A percentile compares a stretch with the other conserved stretches of the same genome.
phyloP scores from a whole-genome alignment of 2,113 vertebrate genomes.

The Saimiri boliviensis region DNA sequence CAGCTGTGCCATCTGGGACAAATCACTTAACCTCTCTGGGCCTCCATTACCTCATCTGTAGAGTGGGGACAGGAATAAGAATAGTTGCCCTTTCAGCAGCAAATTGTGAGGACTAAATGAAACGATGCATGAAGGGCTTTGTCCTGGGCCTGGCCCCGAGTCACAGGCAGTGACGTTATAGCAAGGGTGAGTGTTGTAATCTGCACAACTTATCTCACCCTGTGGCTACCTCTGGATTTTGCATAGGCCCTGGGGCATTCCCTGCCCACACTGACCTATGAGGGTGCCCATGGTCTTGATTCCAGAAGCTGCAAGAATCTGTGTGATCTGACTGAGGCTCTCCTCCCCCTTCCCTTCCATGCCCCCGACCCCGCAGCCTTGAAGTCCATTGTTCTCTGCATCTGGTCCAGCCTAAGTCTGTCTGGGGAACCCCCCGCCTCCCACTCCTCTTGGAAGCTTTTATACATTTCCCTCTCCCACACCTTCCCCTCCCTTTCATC shows the following conservation, averaged over 20 bases:
- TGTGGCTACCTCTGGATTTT: not conserved
- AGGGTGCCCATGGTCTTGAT: not conserved
- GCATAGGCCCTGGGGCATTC: not conserved
- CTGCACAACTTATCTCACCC: not conserved
- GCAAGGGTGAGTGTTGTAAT: not conserved
- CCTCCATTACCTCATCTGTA: not conserved
- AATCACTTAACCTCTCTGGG: not conserved
- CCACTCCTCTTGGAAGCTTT: not conserved
- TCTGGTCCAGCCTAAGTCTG: conserved; percentile 41
- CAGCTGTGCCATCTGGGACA: not conserved
- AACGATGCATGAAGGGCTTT: not conserved
- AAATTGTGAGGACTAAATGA: not conserved
- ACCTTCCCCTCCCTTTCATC: conserved; percentile 51
- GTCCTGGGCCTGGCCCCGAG: not conserved
- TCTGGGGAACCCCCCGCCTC: conserved; percentile 57
- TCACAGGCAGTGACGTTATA: not conserved
- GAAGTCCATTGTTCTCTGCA: conserved; percentile 66
- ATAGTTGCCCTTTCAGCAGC: not conserved
- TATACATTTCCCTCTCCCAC: conserved; percentile 49
- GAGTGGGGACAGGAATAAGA: not conserved
- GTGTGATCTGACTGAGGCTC: not conserved
- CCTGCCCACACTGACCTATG: not conserved
- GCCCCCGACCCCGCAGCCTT: not conserved
- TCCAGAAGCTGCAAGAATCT: not conserved
- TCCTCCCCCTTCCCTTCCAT: not conserved